These are phyloP conservation scores for Bombyx huttoni DNA, from an alignment of 2,888 invertebrate species.

Conservation along the genomic window DNA sequence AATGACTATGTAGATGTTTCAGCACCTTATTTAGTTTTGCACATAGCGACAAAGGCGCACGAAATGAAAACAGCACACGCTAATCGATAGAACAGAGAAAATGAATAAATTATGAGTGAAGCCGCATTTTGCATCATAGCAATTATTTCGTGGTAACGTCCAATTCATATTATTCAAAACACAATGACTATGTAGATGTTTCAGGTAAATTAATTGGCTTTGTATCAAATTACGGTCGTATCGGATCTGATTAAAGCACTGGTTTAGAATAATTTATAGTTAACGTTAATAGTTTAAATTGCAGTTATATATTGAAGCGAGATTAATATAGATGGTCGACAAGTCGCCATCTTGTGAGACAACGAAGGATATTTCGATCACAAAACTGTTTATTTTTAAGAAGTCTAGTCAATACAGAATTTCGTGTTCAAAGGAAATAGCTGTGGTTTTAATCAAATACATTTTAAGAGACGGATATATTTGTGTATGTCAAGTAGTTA, in stretches of 20 bases:
- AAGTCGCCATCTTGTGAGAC: not conserved
- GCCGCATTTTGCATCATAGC: conserved; percentile 23
- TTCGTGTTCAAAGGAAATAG: not conserved
- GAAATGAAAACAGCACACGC: conserved; percentile 32
- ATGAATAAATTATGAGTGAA: conserved; percentile 44
- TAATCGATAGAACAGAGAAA: conserved; percentile 47
- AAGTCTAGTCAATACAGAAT: not conserved
- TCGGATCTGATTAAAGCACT: not conserved
- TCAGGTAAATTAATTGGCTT: conserved; percentile 12
- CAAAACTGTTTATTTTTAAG: not conserved
- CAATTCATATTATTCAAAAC: conserved; percentile 17
- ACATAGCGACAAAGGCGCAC: conserved; percentile 23
- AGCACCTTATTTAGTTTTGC: conserved; percentile 30
- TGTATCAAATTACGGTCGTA: not conserved
- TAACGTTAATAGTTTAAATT: not conserved
- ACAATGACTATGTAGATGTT: conserved; percentile 17
- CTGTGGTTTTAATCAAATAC: not conserved
- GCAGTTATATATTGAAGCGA: not conserved
- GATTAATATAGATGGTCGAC: not conserved
- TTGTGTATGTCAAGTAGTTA: not conserved
- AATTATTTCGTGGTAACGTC: conserved; percentile 36
- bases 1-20: conserved; percentile 18
- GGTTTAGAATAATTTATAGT: not conserved
- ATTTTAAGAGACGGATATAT: not conserved
- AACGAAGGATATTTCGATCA: not conserved